Evolutionary conservation across 64 coral and sea anemone species (phyloP).

Genomic region (Dendronephthya gigantea): DNA sequence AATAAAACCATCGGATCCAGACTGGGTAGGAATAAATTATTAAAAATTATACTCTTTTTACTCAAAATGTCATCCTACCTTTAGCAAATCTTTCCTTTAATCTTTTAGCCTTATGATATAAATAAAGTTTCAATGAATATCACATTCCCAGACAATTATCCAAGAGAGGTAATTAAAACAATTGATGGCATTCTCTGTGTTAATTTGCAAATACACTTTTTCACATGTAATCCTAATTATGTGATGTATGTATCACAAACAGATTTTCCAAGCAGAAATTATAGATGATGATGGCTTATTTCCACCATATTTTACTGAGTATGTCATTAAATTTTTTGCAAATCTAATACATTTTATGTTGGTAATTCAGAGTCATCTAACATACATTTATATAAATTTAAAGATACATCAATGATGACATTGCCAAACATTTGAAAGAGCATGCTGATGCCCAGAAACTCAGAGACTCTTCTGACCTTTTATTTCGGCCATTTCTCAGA

Average conservation of each 20-base stretch:
- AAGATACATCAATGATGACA: not conserved
- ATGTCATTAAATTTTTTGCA: not conserved
- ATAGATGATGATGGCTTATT: not conserved
- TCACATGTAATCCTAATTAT: not conserved
- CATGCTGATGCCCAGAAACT: not conserved
- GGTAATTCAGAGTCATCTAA: not conserved
- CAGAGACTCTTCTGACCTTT: not conserved
- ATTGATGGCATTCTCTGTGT: not conserved
- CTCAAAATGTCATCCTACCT: not conserved
- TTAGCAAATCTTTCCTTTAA: too few relatives aligned
- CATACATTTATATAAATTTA: not conserved
- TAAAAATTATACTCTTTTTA: not conserved
- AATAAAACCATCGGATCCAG: not conserved
- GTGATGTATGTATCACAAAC: not conserved
- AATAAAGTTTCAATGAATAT: not conserved
- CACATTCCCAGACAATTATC: not conserved
- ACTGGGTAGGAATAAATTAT: not conserved
- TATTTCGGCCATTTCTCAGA: conserved; percentile 11
- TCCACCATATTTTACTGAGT: not conserved
- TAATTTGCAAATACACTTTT: not conserved
- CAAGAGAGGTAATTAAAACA: not conserved
- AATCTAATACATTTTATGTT: not conserved
- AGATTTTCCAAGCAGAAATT: not conserved
- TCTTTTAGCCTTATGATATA: conserved; percentile 6
- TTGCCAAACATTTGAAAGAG: not conserved